Evolutionary conservation across 2,113 vertebrate species (phyloP).

Genomic region (Phocoena sinus): DNA sequence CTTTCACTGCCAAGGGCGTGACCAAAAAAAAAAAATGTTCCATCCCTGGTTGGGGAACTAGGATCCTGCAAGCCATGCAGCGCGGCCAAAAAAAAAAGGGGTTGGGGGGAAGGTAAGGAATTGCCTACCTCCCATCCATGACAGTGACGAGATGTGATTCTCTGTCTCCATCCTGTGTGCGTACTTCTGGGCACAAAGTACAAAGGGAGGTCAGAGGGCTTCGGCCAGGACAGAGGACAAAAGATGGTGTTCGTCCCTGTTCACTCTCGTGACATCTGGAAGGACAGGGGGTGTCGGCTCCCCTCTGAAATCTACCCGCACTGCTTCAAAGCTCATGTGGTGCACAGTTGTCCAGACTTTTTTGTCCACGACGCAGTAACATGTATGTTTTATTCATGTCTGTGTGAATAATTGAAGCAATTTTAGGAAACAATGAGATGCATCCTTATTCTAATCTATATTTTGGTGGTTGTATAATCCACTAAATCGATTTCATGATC

Average conservation of each 20-base stretch:
- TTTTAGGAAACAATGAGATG: too few species aligned
- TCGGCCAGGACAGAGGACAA: neutral
- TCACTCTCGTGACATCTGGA: neutral
- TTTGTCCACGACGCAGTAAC: accelerated
- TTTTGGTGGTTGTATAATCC: too few species aligned
- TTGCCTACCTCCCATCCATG: accelerated
- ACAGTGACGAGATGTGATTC: neutral
- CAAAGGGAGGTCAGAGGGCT: neutral
- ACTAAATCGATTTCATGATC: neutral
- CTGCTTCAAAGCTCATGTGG: neutral
- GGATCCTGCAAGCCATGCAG: too few species aligned
- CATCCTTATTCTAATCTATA: neutral
- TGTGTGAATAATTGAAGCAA: neutral
- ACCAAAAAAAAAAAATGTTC: too few species aligned
- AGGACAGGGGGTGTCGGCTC: neutral
- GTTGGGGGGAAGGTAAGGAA: neutral
- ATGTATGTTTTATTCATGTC: too few species aligned
- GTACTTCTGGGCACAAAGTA: neutral
- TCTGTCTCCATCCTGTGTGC: too few species aligned
- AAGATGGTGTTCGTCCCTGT: accelerated
- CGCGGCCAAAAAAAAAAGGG: too few species aligned
- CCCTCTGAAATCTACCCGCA: neutral
- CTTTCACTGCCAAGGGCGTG: too few species aligned
- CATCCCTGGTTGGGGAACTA: too few species aligned
- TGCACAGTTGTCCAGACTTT: accelerated